Conservation (phyloP, 2,888 invertebrate genomes). For the Thelaira solivaga region DNA sequence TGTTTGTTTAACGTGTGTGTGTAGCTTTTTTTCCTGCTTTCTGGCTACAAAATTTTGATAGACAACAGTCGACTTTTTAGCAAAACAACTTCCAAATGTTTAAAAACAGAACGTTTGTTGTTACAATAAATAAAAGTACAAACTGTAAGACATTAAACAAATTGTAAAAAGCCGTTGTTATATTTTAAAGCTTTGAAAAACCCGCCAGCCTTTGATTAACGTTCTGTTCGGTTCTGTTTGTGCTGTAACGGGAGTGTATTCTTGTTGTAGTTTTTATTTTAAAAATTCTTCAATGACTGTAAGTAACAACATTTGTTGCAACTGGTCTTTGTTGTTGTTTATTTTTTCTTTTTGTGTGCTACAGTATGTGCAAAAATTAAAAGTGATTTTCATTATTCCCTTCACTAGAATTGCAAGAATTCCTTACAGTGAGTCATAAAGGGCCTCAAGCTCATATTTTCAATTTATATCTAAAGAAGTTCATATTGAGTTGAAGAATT, state of each 20-base stretch:
- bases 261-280: neutral
- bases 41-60: neutral
- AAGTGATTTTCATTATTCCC: no score
- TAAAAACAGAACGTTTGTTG: no score
- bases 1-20: no score
- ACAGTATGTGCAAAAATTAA: neutral
- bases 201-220: conserved; percentile 28
- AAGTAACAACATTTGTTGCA: neutral
- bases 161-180: neutral
- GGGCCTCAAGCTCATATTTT: no score
- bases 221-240: neutral
- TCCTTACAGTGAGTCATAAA: no score
- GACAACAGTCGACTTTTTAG: neutral
- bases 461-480: no score
- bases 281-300: neutral
- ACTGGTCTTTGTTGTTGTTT: neutral
- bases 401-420: no score
- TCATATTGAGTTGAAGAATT: no score
- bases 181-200: conserved; percentile 8
- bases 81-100: neutral
- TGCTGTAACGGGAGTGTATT: neutral
- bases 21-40: neutral
- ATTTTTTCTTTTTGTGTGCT: neutral
- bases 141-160: neutral
- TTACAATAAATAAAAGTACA: neutral